phyloP scores from a whole-genome alignment of 2,797 vertebrate species.

The Sebastes glaucus region DNA sequence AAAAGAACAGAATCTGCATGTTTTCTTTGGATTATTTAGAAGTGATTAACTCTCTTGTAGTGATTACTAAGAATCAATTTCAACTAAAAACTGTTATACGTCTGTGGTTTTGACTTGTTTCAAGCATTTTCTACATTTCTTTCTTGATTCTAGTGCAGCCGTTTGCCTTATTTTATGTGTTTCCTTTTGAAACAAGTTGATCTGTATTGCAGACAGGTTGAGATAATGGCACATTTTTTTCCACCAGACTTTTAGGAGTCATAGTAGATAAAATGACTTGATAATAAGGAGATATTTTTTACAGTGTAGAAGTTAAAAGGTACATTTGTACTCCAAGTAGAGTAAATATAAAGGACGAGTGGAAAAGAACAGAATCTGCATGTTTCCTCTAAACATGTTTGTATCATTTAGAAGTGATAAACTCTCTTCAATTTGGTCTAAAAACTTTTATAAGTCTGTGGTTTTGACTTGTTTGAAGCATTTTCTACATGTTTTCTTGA shows the following conservation, averaged over 20 bases:
- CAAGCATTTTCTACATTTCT: not conserved
- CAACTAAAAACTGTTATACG: not conserved
- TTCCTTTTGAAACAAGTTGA: not conserved
- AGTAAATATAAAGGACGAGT: not conserved
- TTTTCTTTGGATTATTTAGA: too few species aligned
- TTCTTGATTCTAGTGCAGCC: not conserved
- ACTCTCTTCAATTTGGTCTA: too few species aligned
- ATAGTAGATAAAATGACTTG: too few species aligned
- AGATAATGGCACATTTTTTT: too few species aligned
- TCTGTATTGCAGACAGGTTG: not conserved
- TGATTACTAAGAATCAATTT: not conserved
- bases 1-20: too few species aligned
- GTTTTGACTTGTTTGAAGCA: not conserved
- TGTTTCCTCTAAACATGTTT: too few species aligned
- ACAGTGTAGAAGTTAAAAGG: not conserved
- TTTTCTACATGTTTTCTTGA: not conserved
- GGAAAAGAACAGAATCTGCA: too few species aligned
- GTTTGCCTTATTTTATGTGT: not conserved
- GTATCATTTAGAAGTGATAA: too few species aligned
- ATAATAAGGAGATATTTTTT: not conserved
- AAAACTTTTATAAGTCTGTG: too few species aligned
- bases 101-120: slow-evolving; percentile 2
- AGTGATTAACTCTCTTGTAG: too few species aligned
- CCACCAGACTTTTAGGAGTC: too few species aligned
- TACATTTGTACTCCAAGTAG: not conserved